Base-by-base conservation (phyloP, 2,888 invertebrate genomes). In the Acrocyrtus sp. region DNA sequence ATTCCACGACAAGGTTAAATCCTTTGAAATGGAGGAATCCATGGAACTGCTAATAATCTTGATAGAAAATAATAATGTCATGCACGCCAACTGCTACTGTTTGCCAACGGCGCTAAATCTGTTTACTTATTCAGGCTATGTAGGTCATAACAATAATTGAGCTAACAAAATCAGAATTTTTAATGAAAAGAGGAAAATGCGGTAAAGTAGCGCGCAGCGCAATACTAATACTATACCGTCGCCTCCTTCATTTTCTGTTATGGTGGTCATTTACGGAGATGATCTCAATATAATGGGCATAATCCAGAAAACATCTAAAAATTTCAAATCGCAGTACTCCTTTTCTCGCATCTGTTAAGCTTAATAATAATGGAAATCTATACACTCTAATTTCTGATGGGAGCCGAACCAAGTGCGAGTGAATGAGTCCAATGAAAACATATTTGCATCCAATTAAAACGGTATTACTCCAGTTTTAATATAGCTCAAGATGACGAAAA, bases 1-100 rank as follows among this genome's bases (percentile, higher is more conserved):
- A 62, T 62, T 62, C 43, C 21, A 21, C 27, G 51, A 53, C 62
- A 62, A 62, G 51, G 53, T 43, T 62, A 27, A 19, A 45, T 12
- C 43, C 45, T 27, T 2, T 15, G 8, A 39, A 22, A 21, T 10
- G 39, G 39, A 24, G 41, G n/a, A 56, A 8, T 27, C 6, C 24
- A 29, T 26, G 39, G 12, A 10, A 39, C 6, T 39, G 39, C n/a
- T n/a, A n/a, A n/a, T n/a, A n/a, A n/a, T n/a, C n/a, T n/a, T n/a
- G n/a, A n/a, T n/a, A n/a, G n/a, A n/a, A n/a, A n/a, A n/a, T n/a
- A n/a, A n/a, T n/a, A n/a, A n/a, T n/a, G n/a, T n/a, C n/a, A n/a
- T n/a, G n/a, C n/a, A 39, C 39, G 39, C 39, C 15, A 12, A 39
- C 15, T 10, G 12, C 6, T 10, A 10, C 39, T 39, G 39, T 12